Percentiles rank a stretch among this genome's conserved stretches.
phyloP scores from a whole-genome alignment of 2,888 invertebrate species.

The Hermodice carunculata region DNA sequence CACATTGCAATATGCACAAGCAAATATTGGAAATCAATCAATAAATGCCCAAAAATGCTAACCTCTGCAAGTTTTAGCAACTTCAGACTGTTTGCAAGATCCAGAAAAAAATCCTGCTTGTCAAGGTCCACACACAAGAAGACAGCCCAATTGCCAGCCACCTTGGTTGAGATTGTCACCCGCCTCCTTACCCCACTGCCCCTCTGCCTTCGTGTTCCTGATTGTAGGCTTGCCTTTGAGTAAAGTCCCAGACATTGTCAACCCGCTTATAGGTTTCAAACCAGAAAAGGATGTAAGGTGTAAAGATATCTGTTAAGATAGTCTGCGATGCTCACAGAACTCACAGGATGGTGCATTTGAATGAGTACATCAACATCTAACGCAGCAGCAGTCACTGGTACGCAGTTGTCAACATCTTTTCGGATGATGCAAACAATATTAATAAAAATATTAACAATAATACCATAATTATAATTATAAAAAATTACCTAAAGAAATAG shows the following conservation, averaged over 20 bases:
- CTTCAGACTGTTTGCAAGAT: constrained; percentile 15
- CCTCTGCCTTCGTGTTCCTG: constrained; percentile 16
- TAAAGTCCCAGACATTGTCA: constrained; percentile 8
- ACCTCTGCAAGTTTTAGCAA: background rate
- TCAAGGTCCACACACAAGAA: constrained; percentile 24
- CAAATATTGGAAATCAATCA: no score
- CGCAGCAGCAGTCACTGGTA: constrained; percentile 24
- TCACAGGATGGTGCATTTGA: constrained; percentile 25
- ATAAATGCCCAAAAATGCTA: background rate
- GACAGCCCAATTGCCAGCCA: constrained; percentile 27
- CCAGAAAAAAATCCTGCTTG: constrained; percentile 26
- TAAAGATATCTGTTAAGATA: constrained; percentile 28
- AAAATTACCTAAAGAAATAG: no score
- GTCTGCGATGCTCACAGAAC: constrained; percentile 17
- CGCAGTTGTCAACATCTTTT: constrained; percentile 17
- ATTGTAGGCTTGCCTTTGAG: constrained; percentile 18
- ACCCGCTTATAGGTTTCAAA: constrained; percentile 15
- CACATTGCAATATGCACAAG: no score
- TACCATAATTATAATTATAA: no score
- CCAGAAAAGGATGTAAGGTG: constrained; percentile 20
- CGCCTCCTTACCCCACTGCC: background rate
- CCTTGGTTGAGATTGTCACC: constrained; percentile 13
- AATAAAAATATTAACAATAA: no score
- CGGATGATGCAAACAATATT: constrained; percentile 24
- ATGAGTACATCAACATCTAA: constrained; percentile 27